A percentile compares a stretch with the other conserved stretches of the same genome.
Evolutionary conservation across 2,888 invertebrate species (phyloP).

Genomic region (Chironomus tentans): DNA sequence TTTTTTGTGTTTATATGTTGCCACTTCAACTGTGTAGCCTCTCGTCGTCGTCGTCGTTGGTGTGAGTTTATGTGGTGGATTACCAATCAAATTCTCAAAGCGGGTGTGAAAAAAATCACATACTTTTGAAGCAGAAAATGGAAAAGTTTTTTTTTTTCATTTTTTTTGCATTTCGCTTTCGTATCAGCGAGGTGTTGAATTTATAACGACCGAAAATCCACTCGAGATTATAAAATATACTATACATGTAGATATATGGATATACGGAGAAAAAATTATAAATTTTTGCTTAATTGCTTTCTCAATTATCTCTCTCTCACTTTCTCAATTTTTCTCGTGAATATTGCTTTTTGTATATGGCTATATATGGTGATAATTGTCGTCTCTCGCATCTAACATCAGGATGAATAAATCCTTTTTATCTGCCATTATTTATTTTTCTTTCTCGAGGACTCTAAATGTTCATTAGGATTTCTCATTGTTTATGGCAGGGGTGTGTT

Average conservation of each 20-base stretch:
- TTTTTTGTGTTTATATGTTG: slow-evolving; percentile 7
- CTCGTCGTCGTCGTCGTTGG: background rate
- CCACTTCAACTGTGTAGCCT: background rate
- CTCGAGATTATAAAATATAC: background rate
- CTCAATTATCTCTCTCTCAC: background rate
- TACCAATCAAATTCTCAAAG: slow-evolving; percentile 24
- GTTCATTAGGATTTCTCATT: no score
- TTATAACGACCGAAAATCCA: slow-evolving; percentile 4
- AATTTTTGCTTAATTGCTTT: slow-evolving; percentile 12
- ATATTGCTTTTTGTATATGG: background rate
- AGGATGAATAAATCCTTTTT: background rate
- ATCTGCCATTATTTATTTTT: background rate
- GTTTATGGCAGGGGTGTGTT: no score
- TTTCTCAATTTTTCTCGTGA: background rate
- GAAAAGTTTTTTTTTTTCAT: background rate
- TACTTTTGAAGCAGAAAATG: background rate
- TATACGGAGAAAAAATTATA: background rate
- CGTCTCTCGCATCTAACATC: background rate
- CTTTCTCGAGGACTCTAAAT: no score
- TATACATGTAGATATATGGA: background rate
- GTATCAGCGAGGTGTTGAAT: slow-evolving; percentile 8
- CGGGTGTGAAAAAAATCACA: slow-evolving; percentile 25
- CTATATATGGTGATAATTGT: background rate
- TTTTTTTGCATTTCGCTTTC: background rate
- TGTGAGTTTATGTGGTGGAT: slow-evolving; percentile 23